Percentiles rank a stretch among this genome's conserved stretches.
Evolutionary conservation across 2,888 invertebrate species (phyloP).

Genomic region (Tiliacea citrago): DNA sequence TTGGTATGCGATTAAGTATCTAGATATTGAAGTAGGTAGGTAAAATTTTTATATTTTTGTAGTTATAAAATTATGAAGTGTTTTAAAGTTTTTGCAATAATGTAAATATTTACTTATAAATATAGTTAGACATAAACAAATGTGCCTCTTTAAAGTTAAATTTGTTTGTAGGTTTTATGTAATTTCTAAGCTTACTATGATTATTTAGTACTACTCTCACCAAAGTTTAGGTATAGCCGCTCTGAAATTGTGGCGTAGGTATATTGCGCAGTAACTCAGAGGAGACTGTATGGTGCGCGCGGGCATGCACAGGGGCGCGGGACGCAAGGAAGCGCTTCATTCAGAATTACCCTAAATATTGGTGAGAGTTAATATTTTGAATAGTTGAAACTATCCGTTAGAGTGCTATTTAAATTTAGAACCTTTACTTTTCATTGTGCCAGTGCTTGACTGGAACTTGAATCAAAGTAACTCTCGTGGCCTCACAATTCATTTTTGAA

Average conservation of each 20-base stretch:
- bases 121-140: conserved; percentile 44
- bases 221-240: conserved; percentile 8
- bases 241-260: neutral
- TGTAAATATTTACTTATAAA: conserved; percentile 66
- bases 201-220: conserved; percentile 39
- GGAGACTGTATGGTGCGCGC: neutral
- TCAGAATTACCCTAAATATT: neutral
- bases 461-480: neutral
- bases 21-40: conserved; percentile 27
- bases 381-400: conserved; percentile 31
- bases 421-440: neutral
- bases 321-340: neutral
- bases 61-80: conserved; percentile 54
- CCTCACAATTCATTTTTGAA: neutral
- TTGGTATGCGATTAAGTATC: conserved; percentile 11
- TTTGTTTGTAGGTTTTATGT: conserved; percentile 46
- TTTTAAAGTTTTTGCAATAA: conserved; percentile 61
- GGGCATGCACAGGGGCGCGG: neutral
- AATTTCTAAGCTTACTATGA: conserved; percentile 50
- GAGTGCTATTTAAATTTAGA: conserved; percentile 17
- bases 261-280: neutral
- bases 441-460: neutral
- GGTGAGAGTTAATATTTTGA: conserved; percentile 26
- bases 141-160: conserved; percentile 40
- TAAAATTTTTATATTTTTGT: conserved; percentile 64